phyloP scores from a whole-genome alignment of 2,888 invertebrate genomes.

The Lysandra coridon region DNA sequence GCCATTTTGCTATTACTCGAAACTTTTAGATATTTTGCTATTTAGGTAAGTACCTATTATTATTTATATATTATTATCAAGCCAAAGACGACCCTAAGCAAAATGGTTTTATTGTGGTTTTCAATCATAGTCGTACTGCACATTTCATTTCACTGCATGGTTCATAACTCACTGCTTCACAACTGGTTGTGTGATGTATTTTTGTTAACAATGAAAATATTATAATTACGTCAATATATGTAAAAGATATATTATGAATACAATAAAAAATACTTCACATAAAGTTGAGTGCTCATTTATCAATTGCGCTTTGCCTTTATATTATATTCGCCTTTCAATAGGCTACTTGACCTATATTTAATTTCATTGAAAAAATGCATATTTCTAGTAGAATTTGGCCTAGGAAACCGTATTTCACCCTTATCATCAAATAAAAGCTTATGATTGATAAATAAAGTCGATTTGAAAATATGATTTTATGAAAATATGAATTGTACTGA shows the following conservation, averaged over 20 bases:
- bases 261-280: background rate
- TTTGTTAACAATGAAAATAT: no score
- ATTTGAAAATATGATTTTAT: no score
- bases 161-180: background rate
- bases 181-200: background rate
- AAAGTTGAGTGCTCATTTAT: background rate
- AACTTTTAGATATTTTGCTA: background rate
- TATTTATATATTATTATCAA: no score
- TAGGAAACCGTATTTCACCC: no score
- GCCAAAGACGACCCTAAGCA: background rate
- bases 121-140: background rate
- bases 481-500: no score
- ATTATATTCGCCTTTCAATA: background rate
- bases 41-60: background rate
- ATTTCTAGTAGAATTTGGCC: no score
- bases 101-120: background rate
- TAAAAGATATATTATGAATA: background rate
- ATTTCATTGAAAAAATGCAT: no score
- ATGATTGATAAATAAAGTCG: no score
- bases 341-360: no score
- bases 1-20: background rate
- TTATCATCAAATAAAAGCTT: no score
- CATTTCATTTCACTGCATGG: constrained; percentile 22
- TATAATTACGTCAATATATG: no score
- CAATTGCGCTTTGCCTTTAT: background rate